Evolutionary conservation across 2,797 vertebrate species (phyloP).

Genomic region (Notolepis coatsorum): DNA sequence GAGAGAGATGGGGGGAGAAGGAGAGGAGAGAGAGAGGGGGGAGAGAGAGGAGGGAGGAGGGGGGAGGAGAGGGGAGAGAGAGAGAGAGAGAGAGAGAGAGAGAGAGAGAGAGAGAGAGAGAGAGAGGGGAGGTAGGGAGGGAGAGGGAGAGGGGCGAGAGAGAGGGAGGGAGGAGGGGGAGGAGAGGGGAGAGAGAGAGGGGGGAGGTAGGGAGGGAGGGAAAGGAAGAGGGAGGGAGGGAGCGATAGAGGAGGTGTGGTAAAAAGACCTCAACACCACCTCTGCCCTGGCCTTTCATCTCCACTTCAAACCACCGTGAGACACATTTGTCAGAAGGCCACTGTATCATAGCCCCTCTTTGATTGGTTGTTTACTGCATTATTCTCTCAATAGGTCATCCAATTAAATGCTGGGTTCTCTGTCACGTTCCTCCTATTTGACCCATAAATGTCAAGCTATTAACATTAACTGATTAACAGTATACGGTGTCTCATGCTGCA

Average conservation of each 20-base stretch:
- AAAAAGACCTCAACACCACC: conserved; percentile 28
- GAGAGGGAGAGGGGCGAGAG: too few species aligned
- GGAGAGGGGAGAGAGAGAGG: not conserved
- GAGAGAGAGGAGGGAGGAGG: not conserved
- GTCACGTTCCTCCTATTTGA: not conserved
- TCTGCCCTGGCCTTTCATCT: conserved; percentile 45
- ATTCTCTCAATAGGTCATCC: not conserved
- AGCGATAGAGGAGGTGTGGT: conserved; percentile 21
- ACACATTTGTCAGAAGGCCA: conserved; percentile 7
- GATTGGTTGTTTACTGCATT: conserved; percentile 14
- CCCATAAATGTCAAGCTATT: not conserved
- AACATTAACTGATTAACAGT: not conserved
- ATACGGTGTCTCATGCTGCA: not conserved
- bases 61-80: not conserved
- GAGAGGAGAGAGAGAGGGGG: too few species aligned
- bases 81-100: conserved; percentile 6
- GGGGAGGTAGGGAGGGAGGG: not conserved
- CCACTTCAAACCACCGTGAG: conserved; percentile 47
- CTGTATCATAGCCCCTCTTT: conserved; percentile 17
- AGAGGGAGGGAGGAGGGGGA: not conserved
- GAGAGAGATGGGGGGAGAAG: too few species aligned
- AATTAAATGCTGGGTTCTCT: conserved; percentile 1
- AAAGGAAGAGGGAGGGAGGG: not conserved
- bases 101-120: conserved; percentile 5
- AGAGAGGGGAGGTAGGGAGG: too few species aligned